Evolutionary conservation across 2,888 invertebrate genomes (phyloP).

Genomic region (Microplitis manilae): DNA sequence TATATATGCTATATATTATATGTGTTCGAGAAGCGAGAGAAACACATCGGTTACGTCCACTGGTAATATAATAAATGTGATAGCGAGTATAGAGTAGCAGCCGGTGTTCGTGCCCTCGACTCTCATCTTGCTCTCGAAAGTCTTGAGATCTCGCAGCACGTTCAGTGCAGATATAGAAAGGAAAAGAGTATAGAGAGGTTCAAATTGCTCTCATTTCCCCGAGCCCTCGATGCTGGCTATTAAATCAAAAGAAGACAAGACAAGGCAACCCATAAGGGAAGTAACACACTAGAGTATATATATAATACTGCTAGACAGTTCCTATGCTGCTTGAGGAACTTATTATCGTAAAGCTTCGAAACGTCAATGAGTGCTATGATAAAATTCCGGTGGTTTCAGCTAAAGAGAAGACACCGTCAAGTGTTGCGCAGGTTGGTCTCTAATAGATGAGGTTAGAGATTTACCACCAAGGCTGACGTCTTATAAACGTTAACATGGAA

Average conservation of each 20-base stretch:
- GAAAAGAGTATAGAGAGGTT: constrained; percentile 47
- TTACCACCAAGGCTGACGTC: constrained; percentile 53
- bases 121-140: constrained; percentile 22
- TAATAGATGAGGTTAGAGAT: constrained; percentile 24
- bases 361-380: neutral
- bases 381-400: neutral
- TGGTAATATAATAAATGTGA: constrained; percentile 58
- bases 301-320: neutral
- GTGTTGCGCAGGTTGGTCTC: constrained; percentile 38
- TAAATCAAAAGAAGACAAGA: constrained; percentile 58
- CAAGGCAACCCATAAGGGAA: constrained; percentile 43
- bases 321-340: neutral
- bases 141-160: constrained; percentile 44
- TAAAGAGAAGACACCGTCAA: neutral
- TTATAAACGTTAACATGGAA: constrained; percentile 50
- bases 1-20: constrained; percentile 2
- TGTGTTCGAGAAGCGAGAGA: constrained; percentile 22
- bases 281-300: constrained; percentile 5
- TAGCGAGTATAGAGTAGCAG: constrained; percentile 50
- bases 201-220: constrained; percentile 61
- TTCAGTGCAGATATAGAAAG: constrained; percentile 50
- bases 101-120: constrained; percentile 50
- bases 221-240: constrained; percentile 48
- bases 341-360: neutral
- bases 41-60: constrained; percentile 34